Evolutionary conservation across 2,888 invertebrate genomes (phyloP).

Genomic region (Drosophila cognata): DNA sequence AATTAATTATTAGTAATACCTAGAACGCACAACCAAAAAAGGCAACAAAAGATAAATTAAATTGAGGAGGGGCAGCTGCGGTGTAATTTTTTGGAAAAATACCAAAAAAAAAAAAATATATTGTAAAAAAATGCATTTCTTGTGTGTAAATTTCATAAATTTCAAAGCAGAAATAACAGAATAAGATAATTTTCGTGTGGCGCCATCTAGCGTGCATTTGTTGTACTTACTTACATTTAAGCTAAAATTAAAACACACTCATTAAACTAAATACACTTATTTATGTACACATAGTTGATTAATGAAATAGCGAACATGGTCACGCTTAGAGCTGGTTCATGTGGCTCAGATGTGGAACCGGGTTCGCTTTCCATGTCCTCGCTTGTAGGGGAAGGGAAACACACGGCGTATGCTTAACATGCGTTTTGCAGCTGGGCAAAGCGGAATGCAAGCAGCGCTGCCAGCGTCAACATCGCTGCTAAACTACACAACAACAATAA

Average conservation of each 20-base stretch:
- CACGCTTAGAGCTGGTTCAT: conserved; percentile 1
- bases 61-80: conserved; percentile 11
- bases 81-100: not conserved
- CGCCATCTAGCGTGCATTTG: conserved; percentile 54
- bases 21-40: conserved; percentile 64
- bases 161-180: conserved; percentile 34
- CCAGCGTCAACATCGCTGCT: conserved; percentile 38
- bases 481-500: conserved; percentile 34
- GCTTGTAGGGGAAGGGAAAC: not conserved
- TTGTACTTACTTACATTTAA: conserved; percentile 28
- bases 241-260: conserved; percentile 28
- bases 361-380: conserved; percentile 18
- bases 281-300: conserved; percentile 63
- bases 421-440: conserved; percentile 52
- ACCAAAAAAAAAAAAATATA: conserved; percentile 2
- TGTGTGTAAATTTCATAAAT: conserved; percentile 54
- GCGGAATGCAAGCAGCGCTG: conserved; percentile 49
- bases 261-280: conserved; percentile 61
- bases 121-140: conserved; percentile 7
- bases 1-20: conserved; percentile 69
- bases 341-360: conserved; percentile 25
- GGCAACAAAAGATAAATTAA: conserved; percentile 46
- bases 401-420: conserved; percentile 62
- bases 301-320: conserved; percentile 10
- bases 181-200: conserved; percentile 20